Evolutionary conservation across 2,888 invertebrate genomes (phyloP).

Genomic region (Chrysolina oricalcia): DNA sequence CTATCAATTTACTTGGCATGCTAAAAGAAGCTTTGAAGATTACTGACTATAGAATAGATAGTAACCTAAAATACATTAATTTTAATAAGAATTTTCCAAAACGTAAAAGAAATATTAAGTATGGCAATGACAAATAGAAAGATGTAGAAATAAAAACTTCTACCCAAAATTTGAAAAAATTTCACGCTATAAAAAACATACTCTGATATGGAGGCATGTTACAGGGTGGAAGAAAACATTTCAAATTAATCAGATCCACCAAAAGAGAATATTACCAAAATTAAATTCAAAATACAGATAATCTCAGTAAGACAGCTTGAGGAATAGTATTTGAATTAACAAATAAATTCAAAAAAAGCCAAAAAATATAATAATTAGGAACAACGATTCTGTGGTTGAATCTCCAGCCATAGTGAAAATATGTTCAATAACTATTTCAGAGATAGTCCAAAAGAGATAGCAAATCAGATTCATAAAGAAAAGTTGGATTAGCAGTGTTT

Average conservation of each 20-base stretch:
- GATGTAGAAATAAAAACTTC: conserved; percentile 15
- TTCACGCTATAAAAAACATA: conserved; percentile 22
- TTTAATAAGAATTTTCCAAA: conserved; percentile 26
- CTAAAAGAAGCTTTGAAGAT: too few species aligned
- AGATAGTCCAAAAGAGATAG: conserved; percentile 22
- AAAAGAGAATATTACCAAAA: conserved; percentile 33
- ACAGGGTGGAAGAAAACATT: conserved; percentile 22
- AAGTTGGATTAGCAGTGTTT: conserved; percentile 13
- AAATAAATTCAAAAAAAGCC: conserved; percentile 21
- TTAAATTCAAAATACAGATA: conserved; percentile 23
- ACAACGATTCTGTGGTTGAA: conserved; percentile 19
- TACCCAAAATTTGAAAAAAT: conserved; percentile 18
- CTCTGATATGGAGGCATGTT: neutral
- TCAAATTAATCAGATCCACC: conserved; percentile 22
- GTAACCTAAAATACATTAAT: too few species aligned
- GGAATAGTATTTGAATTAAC: conserved; percentile 25
- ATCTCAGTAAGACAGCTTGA: conserved; percentile 23
- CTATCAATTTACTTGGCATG: too few species aligned
- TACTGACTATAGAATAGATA: too few species aligned
- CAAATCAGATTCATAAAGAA: conserved; percentile 15
- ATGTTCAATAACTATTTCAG: conserved; percentile 16
- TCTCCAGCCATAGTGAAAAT: conserved; percentile 14
- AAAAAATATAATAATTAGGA: conserved; percentile 27
- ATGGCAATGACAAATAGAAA: conserved; percentile 24
- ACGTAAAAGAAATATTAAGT: conserved; percentile 12